Evolutionary conservation across 2,888 invertebrate species (phyloP).

Genomic region (Aricia artaxerxes): DNA sequence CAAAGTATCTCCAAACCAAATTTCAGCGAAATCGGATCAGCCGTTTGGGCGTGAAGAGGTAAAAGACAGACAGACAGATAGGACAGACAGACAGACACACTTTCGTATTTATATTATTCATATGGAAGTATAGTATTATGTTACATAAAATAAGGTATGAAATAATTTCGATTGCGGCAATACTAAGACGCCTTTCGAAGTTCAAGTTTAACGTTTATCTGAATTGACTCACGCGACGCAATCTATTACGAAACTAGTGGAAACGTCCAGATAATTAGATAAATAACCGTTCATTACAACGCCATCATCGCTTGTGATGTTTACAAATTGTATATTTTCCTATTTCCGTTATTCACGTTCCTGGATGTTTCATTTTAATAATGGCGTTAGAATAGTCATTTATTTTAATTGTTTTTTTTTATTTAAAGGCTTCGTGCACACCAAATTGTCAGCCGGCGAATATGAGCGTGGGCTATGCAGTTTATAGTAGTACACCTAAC

Average conservation of each 20-base stretch:
- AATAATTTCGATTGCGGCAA: background rate
- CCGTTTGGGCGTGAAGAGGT: too few relatives aligned
- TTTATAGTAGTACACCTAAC: too few relatives aligned
- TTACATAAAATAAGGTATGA: background rate
- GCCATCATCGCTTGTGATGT: background rate
- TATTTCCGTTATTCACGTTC: background rate
- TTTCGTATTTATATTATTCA: too few relatives aligned
- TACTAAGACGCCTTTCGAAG: background rate
- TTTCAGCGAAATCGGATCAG: too few relatives aligned
- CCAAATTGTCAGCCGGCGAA: too few relatives aligned
- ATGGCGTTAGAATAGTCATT: background rate
- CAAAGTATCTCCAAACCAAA: too few relatives aligned
- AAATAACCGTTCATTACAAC: background rate
- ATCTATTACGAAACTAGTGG: conserved; percentile 5
- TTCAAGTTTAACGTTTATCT: conserved; percentile 2
- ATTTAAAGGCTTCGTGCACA: too few relatives aligned
- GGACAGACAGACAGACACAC: too few relatives aligned
- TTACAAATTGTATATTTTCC: conserved; percentile 5
- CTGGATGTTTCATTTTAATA: background rate
- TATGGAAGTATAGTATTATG: too few relatives aligned
- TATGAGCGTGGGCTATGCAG: too few relatives aligned
- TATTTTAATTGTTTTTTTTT: background rate
- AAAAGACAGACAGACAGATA: too few relatives aligned
- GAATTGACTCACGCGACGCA: background rate
- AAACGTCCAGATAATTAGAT: conserved; percentile 6